Evolutionary conservation across 2,888 invertebrate genomes (phyloP).

Genomic region (Monochamus alternatus): DNA sequence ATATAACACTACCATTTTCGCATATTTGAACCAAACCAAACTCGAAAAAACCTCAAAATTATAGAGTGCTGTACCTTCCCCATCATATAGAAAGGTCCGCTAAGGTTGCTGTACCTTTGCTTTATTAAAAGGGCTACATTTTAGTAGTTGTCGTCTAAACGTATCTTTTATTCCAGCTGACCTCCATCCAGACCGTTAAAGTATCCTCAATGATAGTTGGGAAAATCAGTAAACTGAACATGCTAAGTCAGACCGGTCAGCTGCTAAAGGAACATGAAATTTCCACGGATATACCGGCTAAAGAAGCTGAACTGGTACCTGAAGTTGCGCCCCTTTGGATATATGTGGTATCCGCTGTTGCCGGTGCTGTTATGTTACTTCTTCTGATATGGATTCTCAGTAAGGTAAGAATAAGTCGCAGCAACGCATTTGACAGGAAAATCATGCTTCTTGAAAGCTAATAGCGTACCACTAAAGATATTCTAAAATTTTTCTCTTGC

Average conservation of each 20-base stretch:
- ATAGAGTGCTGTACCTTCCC: too few relatives aligned
- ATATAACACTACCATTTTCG: too few relatives aligned
- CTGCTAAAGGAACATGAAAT: constrained; percentile 79
- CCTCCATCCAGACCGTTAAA: constrained; percentile 74
- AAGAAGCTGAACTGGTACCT: constrained; percentile 76
- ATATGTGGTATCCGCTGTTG: constrained; percentile 86
- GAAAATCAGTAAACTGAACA: constrained; percentile 81
- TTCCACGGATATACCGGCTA: constrained; percentile 80
- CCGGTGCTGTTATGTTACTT: constrained; percentile 85
- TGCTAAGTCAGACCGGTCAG: constrained; percentile 75
- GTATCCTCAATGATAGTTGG: constrained; percentile 85
- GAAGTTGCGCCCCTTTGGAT: constrained; percentile 90
- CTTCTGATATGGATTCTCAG: constrained; percentile 85
- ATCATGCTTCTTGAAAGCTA: too few relatives aligned
- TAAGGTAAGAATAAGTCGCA: constrained; percentile 76
- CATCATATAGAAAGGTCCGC: too few relatives aligned
- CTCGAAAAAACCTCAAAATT: too few relatives aligned
- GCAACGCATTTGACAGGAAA: not conserved
- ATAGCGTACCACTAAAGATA: too few relatives aligned
- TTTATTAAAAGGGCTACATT: too few relatives aligned
- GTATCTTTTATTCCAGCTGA: constrained; percentile 65
- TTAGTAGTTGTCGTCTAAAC: too few relatives aligned
- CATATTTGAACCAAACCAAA: too few relatives aligned
- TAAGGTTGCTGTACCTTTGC: too few relatives aligned
- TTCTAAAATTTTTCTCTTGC: too few relatives aligned